A percentile compares a stretch with the other conserved stretches of the same genome.
Evolutionary conservation across 30 jellyfish, hydroid and myxozoan species (phyloP).

Genomic region (Rhopilema esculentum): DNA sequence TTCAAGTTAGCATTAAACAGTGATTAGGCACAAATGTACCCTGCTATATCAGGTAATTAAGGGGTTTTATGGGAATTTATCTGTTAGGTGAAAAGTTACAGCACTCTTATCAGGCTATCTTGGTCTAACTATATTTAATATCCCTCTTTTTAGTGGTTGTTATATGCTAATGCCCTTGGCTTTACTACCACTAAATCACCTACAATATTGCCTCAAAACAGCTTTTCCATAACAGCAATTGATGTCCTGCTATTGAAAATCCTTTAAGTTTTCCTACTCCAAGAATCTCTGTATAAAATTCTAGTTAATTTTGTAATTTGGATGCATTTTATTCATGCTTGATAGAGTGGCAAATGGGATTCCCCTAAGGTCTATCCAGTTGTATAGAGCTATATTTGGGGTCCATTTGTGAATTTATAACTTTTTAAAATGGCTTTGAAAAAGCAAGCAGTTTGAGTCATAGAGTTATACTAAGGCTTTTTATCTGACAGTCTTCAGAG

Average conservation of each 20-base stretch:
- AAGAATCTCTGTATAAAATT: too few species aligned
- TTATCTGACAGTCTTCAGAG: too few species aligned
- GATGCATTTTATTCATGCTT: too few species aligned
- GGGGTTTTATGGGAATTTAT: background rate
- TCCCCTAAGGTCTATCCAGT: too few species aligned
- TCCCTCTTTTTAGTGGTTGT: background rate
- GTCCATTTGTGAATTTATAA: too few species aligned
- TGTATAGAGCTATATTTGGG: too few species aligned
- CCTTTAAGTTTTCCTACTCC: background rate
- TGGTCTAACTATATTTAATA: background rate
- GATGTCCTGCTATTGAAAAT: background rate
- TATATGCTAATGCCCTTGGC: background rate
- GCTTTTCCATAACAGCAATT: too few species aligned
- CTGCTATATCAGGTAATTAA: background rate
- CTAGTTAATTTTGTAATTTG: too few species aligned
- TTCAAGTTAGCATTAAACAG: background rate
- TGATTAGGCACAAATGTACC: background rate
- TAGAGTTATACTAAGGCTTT: too few species aligned
- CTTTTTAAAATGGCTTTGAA: too few species aligned
- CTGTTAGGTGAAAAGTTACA: background rate
- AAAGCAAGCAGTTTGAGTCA: too few species aligned
- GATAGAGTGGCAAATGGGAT: too few species aligned
- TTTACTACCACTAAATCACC: background rate
- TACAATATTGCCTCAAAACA: background rate
- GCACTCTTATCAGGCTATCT: background rate